A percentile compares a stretch with the other conserved stretches of the same genome.
These are phyloP conservation scores for Nasonovia ribisnigri DNA, from an alignment of 2,888 invertebrate species.

Conservation along the genomic window DNA sequence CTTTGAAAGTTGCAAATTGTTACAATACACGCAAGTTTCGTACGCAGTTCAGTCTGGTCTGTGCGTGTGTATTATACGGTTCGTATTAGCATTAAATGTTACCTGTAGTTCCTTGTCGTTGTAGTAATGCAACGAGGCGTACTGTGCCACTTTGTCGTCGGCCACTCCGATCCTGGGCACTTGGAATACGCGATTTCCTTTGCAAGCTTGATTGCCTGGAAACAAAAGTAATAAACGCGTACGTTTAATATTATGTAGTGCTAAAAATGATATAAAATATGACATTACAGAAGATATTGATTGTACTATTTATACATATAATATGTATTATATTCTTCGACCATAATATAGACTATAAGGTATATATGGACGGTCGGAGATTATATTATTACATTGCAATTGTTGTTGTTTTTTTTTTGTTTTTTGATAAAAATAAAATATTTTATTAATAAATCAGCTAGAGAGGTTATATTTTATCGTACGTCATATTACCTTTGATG, in stretches of 20 bases:
- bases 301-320: neutral
- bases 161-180: slow-evolving; percentile 89
- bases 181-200: slow-evolving; percentile 83
- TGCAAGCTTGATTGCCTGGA: slow-evolving; percentile 83
- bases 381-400: neutral
- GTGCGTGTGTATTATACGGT: neutral
- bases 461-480: neutral
- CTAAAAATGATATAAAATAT: neutral
- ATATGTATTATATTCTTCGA: neutral
- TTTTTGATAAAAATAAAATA: neutral
- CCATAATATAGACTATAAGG: too few species aligned
- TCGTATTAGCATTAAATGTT: neutral
- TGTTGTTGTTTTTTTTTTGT: neutral
- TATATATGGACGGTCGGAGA: too few species aligned
- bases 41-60: neutral
- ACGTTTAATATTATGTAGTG: neutral
- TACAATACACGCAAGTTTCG: neutral
- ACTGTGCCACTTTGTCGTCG: slow-evolving; percentile 92
- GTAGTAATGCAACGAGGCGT: slow-evolving; percentile 91
- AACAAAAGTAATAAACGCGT: slow-evolving; percentile 27
- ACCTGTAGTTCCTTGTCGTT: slow-evolving; percentile 92
- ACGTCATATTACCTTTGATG: slow-evolving; percentile 77
- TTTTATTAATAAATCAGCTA: neutral
- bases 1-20: neutral
- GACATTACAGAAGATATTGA: neutral